A percentile compares a stretch with the other conserved stretches of the same genome.
Conservation (phyloP, 2,113 vertebrate species). For the Uropsilus gracilis region DNA sequence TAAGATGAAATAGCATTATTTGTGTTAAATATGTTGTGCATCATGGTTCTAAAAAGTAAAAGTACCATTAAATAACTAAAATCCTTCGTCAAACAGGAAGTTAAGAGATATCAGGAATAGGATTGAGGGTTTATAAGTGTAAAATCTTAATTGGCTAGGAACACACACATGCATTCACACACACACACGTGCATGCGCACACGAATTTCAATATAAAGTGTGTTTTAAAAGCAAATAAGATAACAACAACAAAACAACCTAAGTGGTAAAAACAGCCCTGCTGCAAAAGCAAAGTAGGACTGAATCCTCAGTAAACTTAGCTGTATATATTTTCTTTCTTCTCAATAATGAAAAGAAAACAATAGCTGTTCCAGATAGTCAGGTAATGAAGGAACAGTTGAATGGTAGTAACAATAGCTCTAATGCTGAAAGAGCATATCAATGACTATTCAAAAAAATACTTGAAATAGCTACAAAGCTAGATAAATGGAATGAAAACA, state of each 20-base stretch:
- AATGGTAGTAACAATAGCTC: not conserved
- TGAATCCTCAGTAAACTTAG: not conserved
- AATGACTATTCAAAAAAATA: not conserved
- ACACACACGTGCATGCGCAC: not conserved
- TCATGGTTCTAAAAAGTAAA: not conserved
- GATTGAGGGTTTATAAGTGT: not conserved
- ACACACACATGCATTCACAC: not conserved
- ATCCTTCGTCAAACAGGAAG: not conserved
- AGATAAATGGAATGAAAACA: slow-evolving; percentile 26
- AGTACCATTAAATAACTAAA: not conserved
- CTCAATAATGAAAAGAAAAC: slow-evolving; percentile 19
- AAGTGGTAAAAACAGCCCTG: not conserved
- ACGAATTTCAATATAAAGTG: not conserved
- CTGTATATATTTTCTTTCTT: not conserved
- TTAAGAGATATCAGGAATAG: not conserved
- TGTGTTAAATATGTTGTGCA: not conserved
- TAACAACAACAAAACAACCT: not conserved
- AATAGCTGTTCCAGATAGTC: not conserved
- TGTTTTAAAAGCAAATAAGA: not conserved
- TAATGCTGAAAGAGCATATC: slow-evolving; percentile 5
- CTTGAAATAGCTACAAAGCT: not conserved
- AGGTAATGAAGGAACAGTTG: not conserved
- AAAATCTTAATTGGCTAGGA: not conserved
- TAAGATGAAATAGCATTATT: not conserved
- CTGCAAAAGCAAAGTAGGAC: not conserved